Percentiles rank a stretch among this genome's conserved stretches.
phyloP scores from a whole-genome alignment of 2,888 invertebrate species.

The Argyra leucocephala region DNA sequence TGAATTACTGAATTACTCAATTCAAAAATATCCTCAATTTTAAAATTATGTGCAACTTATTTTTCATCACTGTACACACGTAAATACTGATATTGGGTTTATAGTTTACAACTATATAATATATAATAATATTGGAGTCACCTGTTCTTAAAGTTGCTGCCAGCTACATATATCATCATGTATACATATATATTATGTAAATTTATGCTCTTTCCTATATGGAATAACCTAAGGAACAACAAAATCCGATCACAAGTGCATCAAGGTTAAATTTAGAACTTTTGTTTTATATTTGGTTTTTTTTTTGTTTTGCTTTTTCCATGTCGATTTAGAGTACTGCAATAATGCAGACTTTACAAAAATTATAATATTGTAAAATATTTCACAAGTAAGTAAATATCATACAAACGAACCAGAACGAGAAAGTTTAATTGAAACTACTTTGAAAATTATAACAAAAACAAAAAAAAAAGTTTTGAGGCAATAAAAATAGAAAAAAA shows the following conservation, averaged over 20 bases:
- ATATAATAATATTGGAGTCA: not conserved
- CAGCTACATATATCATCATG: no score
- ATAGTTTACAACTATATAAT: no score
- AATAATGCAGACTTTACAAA: not conserved
- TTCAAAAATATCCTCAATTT: no score
- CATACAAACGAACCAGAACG: not conserved
- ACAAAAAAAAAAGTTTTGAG: not conserved
- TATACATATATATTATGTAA: no score
- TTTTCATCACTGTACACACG: no score
- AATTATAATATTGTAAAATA: no score
- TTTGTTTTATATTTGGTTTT: not conserved
- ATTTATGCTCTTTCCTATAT: no score
- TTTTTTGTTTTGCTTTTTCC: not conserved
- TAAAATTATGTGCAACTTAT: no score
- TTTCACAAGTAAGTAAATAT: no score
- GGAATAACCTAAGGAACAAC: not conserved
- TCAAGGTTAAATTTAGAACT: slow-evolving; percentile 3
- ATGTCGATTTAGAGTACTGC: not conserved
- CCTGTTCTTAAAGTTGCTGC: not conserved
- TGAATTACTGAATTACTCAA: no score
- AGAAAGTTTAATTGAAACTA: not conserved
- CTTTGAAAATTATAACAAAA: not conserved
- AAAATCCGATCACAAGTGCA: not conserved
- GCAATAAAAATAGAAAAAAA: no score
- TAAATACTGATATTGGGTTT: no score